A percentile compares a stretch with the other conserved stretches of the same genome.
phyloP scores from a whole-genome alignment of 1,140 invertebrate species.

The Drosophila pandora region DNA sequence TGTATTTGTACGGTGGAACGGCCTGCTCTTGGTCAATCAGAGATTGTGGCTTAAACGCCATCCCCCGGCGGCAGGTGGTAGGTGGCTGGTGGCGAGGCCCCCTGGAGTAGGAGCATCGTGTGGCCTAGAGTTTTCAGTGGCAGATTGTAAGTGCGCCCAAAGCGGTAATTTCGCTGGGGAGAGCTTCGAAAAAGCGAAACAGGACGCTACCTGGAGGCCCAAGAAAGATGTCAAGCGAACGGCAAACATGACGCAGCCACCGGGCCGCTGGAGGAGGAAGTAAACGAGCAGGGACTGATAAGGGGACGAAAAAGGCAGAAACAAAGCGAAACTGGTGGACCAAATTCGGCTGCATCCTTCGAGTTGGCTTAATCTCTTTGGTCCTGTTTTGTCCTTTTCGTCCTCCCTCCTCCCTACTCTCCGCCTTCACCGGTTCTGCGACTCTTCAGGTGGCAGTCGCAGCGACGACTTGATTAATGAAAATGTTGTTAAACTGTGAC shows the following conservation, averaged over 20 bases:
- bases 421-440: conserved; percentile 8
- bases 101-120: not conserved
- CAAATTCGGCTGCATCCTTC: not conserved
- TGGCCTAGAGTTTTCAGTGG: not conserved
- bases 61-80: too few species aligned
- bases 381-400: conserved; percentile 17
- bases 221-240: not conserved
- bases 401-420: not conserved
- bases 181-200: not conserved
- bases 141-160: not conserved
- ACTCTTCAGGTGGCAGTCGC: conserved; percentile 36
- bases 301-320: conserved; percentile 6
- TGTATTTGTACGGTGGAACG: too few species aligned
- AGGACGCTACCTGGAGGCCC: not conserved
- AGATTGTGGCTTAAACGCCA: not conserved
- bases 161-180: not conserved
- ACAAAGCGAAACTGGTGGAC: conserved; percentile 8
- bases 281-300: not conserved
- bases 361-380: conserved; percentile 19
- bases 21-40: too few species aligned
- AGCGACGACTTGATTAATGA: conserved; percentile 70
- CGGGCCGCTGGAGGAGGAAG: not conserved
- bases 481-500: conserved; percentile 79
- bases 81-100: too few species aligned
- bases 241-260: not conserved